phyloP scores from a whole-genome alignment of 2,888 invertebrate genomes.

The Drosophila dives region DNA sequence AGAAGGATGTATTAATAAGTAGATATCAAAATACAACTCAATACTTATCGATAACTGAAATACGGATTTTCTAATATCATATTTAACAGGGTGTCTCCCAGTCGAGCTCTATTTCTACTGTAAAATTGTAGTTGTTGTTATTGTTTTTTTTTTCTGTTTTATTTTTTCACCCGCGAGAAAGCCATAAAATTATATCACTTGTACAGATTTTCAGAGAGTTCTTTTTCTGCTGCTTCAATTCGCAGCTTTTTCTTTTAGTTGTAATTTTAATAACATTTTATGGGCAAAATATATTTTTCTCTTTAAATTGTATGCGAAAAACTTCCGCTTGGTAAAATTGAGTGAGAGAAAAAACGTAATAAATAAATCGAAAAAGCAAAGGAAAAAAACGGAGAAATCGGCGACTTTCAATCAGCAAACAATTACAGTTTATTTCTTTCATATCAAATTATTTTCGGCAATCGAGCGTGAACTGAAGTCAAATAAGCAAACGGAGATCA shows the following conservation, averaged over 20 bases:
- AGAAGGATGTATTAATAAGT: not conserved
- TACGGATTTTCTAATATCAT: not conserved
- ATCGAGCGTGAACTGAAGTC: slow-evolving; percentile 79
- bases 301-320: slow-evolving; percentile 22
- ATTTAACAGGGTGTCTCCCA: not conserved
- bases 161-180: slow-evolving; percentile 45
- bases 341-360: slow-evolving; percentile 41
- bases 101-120: not conserved
- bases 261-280: slow-evolving; percentile 66
- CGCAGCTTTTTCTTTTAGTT: slow-evolving; percentile 3
- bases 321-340: slow-evolving; percentile 33
- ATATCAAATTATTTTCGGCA: slow-evolving; percentile 81
- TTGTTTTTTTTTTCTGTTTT: slow-evolving; percentile 20
- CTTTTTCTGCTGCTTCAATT: not conserved
- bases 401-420: slow-evolving; percentile 80
- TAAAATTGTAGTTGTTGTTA: slow-evolving; percentile 7
- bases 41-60: not conserved
- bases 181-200: slow-evolving; percentile 66
- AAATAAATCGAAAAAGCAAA: slow-evolving; percentile 31
- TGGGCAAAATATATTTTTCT: slow-evolving; percentile 22
- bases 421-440: slow-evolving; percentile 79
- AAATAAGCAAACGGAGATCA: slow-evolving; percentile 75
- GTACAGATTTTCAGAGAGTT: slow-evolving; percentile 42
- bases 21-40: not conserved
- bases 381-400: slow-evolving; percentile 9